Evolutionary conservation across 2,113 vertebrate genomes (phyloP).

Genomic region (Cyprinodon tularosa): DNA sequence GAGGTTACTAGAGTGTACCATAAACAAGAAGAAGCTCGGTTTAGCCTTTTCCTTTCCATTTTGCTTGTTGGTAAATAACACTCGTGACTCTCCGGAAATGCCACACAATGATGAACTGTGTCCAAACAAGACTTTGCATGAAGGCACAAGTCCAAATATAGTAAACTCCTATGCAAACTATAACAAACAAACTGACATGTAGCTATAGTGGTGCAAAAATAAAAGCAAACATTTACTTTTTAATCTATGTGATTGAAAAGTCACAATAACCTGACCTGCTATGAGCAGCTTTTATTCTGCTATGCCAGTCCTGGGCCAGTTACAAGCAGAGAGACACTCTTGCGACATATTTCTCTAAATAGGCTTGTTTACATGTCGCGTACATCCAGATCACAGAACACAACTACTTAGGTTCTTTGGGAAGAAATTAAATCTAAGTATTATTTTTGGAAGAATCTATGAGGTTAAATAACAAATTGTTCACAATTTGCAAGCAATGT

Average conservation of each 20-base stretch:
- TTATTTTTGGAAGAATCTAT: too few species aligned
- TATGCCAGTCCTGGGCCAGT: too few species aligned
- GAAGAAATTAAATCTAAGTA: too few species aligned
- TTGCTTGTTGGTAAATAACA: conserved; percentile 41
- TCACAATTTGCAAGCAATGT: too few species aligned
- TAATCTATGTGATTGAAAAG: background rate
- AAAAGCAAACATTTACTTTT: background rate
- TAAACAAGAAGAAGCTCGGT: background rate
- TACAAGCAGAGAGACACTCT: too few species aligned
- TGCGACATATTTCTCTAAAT: too few species aligned
- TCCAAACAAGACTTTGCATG: conserved; percentile 27
- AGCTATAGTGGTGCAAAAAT: background rate
- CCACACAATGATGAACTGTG: conserved; percentile 13
- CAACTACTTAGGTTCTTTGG: too few species aligned
- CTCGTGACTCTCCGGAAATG: conserved; percentile 15
- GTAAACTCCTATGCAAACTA: conserved; percentile 7
- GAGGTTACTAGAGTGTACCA: background rate
- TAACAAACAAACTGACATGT: background rate
- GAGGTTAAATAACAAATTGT: too few species aligned
- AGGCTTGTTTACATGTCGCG: too few species aligned
- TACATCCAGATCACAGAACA: too few species aligned
- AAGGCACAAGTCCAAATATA: conserved; percentile 9
- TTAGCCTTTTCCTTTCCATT: background rate
- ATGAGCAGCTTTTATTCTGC: too few species aligned
- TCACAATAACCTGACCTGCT: too few species aligned